Conservation (phyloP, 2,888 invertebrate species). For the Bedellia somnulentella region DNA sequence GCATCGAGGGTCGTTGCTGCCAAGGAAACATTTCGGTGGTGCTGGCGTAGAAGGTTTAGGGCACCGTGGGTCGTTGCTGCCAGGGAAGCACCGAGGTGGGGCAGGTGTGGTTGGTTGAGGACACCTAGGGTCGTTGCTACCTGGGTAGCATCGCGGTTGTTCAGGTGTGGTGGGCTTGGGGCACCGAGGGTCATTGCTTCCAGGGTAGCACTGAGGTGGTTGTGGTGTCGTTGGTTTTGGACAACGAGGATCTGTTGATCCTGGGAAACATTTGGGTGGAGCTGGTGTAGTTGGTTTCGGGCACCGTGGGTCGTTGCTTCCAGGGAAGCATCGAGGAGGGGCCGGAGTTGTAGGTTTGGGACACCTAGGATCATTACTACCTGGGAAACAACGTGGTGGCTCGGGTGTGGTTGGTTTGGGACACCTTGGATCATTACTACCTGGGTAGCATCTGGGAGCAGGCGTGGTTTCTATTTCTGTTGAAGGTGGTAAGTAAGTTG, state of each 20-base stretch:
- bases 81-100: conserved; percentile 16
- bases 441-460: conserved; percentile 16
- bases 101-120: conserved; percentile 17
- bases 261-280: conserved; percentile 18
- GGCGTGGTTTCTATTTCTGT: conserved; percentile 13
- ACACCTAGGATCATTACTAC: conserved; percentile 22
- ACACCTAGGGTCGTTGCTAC: conserved; percentile 19
- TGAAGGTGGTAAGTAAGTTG: conserved; percentile 14
- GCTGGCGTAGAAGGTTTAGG: conserved; percentile 17
- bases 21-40: conserved; percentile 16
- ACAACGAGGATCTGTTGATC: conserved; percentile 15
- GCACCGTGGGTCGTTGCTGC: conserved; percentile 20
- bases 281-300: conserved; percentile 12
- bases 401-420: conserved; percentile 18
- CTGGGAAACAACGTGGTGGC: conserved; percentile 19
- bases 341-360: conserved; percentile 13
- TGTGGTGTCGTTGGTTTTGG: conserved; percentile 14
- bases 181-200: conserved; percentile 21
- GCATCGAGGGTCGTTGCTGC: conserved; percentile 19
- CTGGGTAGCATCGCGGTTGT: conserved; percentile 16
- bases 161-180: conserved; percentile 17
- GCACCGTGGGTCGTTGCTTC: conserved; percentile 15
- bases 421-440: conserved; percentile 18
- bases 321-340: conserved; percentile 11
- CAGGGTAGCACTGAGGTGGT: conserved; percentile 16